Evolutionary conservation across 1,140 invertebrate species (phyloP), one percentile per base, ranked within the genome.

Genomic region (Reticulitermes speratus): DNA sequence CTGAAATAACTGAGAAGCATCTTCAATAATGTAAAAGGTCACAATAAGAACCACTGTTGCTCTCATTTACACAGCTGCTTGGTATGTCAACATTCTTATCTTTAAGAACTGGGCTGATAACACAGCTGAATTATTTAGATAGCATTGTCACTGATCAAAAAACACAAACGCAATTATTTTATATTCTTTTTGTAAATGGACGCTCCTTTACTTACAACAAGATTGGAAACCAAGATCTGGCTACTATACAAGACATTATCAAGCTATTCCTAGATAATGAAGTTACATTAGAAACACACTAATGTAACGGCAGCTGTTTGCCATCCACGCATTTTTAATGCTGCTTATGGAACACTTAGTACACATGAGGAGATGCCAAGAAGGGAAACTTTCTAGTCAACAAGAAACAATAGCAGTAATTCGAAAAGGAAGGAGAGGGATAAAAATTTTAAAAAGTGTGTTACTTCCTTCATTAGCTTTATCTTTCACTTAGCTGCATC

Each of bases 121-220:
- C 52, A 21, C 52, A 55, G 52, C 52, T 55, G 52, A 55, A 55
- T 55, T 19, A 5, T 19, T 21, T 30, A n/a, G 11, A 75, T 75
- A 75, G 65, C 65, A 75, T 75, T 75, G 65, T 75, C 65, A 30
- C 25, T 75, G 65, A 75, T 75, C 14, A 30, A 25, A 75, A 30
- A 75, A 30, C n/a, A 75, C n/a, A 32, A 83, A 83, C 82, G 44
- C 0, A 44, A 44, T 44, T 44, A 25, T 2, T 23, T 19, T 84
- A n/a, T 59, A 84, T 25, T 44, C 44, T 84, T 30, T 86, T 69
- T 86, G 86, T 86, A 86, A 86, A 86, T 86, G 45, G 86, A 84
- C 83, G 52, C 55, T 83, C 59, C 86, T 86, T 86, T 86, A 86
- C 82, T 86, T 86, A 86, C 86, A 86, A 86, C 86, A 86, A 84